Base-by-base conservation (phyloP, 1,140 invertebrate genomes). In the Aradophagus sp. region DNA sequence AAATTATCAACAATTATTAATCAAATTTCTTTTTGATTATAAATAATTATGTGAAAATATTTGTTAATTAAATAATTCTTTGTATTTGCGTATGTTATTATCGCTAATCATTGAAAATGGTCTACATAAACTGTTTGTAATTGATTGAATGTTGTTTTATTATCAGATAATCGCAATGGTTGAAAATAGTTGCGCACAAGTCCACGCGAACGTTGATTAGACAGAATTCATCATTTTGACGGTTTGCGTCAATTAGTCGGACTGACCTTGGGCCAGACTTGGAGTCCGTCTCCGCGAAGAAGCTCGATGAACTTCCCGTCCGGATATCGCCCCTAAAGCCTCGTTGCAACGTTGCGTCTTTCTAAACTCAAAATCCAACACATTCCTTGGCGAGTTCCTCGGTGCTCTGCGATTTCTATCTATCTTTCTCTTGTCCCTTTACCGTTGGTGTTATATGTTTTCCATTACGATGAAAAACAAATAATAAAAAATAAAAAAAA, bases 251-350 rank as follows among this genome's bases (percentile, higher is more conserved):
- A 67, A 58, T 68, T 53, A 59, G 55, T 68, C 63, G 48, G 55
- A 68, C 63, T 68, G 63, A 68, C 63, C 63, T 68, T 59, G 53
- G 55, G 55, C 63, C 63, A 68, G 55, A 59, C 44, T 59, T 68
- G 63, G 55, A 26, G 48, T 68, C 63, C 63, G 53, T 59, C 48
- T 68, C 47, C 47, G 47, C 63, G 55, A 68, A 68, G 63, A 59
- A 68, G 38, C 53, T 50, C 32, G 63, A 14, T 68, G 67, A 62
- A 62, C 44, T 70, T 62, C 36, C 56, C 48, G 41, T 56, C 63
- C 41, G 15, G 63, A 59, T 45, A 53, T 52, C 44, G 53, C 29
- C 59, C 58, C 32, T 59, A 53, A 68, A 68, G 47, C 63, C 34
- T 73, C 55, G 45, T 65, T 50, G 61, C 35, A 65, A 68, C 45